Evolutionary conservation across 2,113 vertebrate genomes (phyloP).

Genomic region (Vombatus ursinus): DNA sequence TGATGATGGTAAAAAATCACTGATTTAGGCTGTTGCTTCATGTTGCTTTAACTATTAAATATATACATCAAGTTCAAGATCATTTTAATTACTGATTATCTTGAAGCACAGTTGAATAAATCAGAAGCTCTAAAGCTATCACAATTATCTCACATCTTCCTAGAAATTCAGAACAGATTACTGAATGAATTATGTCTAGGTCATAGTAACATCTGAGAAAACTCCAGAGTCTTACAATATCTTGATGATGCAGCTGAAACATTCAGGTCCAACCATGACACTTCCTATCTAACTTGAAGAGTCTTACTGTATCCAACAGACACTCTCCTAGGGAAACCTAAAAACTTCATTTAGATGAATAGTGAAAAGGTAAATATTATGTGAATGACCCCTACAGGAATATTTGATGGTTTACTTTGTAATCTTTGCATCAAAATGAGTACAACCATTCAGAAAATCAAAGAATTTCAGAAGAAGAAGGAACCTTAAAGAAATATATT

Average conservation of each 20-base stretch:
- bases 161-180: background rate
- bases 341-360: slow-evolving; percentile 5
- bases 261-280: background rate
- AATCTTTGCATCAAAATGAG: no score
- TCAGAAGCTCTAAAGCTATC: slow-evolving; percentile 9
- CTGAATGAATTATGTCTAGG: background rate
- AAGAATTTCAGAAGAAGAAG: no score
- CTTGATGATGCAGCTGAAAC: no score
- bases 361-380: background rate
- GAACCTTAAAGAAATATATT: no score
- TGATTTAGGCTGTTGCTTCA: background rate
- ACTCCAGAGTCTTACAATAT: background rate
- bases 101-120: slow-evolving; percentile 1
- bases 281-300: background rate
- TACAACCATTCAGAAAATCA: no score
- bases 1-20: background rate
- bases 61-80: slow-evolving; percentile 4
- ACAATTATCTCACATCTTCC: background rate
- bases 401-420: no score
- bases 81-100: slow-evolving; percentile 40
- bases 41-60: slow-evolving; percentile 5
- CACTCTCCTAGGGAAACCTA: background rate
- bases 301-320: background rate
- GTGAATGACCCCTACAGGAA: slow-evolving; percentile 4
- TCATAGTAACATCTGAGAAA: slow-evolving; percentile 28